Percentiles rank a stretch among this genome's conserved stretches.
Conservation (phyloP, 2,888 invertebrate genomes). For the Tolmerus cingulatus region DNA sequence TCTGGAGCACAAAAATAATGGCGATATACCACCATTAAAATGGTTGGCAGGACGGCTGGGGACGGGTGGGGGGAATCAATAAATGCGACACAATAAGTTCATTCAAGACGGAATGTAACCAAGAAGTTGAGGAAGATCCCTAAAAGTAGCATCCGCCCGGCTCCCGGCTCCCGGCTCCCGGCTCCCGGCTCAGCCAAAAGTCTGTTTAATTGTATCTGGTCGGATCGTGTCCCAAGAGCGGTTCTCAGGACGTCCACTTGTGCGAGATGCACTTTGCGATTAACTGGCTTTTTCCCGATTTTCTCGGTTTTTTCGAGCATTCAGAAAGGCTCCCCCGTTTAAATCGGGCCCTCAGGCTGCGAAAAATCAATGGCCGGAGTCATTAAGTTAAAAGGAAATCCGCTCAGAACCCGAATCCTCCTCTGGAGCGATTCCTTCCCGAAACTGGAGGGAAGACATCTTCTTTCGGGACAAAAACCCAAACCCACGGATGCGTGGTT, state of each 20-base stretch:
- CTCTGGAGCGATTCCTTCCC: neutral
- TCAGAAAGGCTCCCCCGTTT: neutral
- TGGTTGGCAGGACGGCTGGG: neutral
- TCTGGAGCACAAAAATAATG: slow-evolving; percentile 24
- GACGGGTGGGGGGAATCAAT: neutral
- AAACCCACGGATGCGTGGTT: neutral
- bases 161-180: too few species aligned
- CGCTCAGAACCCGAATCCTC: neutral
- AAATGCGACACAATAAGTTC: slow-evolving; percentile 15
- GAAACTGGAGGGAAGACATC: neutral
- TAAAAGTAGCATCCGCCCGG: neutral
- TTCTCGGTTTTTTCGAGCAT: neutral
- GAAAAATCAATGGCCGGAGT: slow-evolving; percentile 6
- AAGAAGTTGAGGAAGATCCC: neutral
- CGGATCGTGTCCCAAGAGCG: neutral
- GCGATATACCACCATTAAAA: neutral
- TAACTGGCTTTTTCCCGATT: neutral
- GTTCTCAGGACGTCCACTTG: neutral
- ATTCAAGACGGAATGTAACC: slow-evolving; percentile 31
- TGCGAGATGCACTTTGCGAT: slow-evolving; percentile 9
- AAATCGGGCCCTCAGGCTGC: neutral
- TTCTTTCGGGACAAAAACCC: neutral
- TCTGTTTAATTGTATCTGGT: slow-evolving; percentile 5
- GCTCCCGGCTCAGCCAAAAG: neutral
- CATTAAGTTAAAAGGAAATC: slow-evolving; percentile 31